Conservation (phyloP, 2,888 invertebrate species). For the Lamproptera curius region DNA sequence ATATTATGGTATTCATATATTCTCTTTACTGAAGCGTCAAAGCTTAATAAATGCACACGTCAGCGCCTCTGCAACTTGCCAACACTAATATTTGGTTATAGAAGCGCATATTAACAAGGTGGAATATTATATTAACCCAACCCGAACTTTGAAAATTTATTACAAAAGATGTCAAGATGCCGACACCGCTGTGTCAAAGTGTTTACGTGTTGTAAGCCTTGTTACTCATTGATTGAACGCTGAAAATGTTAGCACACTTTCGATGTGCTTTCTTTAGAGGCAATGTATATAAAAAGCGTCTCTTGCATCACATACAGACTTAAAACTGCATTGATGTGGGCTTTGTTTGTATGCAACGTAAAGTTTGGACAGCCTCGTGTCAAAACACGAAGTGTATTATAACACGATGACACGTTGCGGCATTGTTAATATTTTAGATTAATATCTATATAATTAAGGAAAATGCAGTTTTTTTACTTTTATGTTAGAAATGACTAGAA, state of each 20-base stretch:
- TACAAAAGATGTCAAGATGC: conserved; percentile 41
- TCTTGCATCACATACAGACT: too few species aligned
- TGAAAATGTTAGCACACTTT: too few species aligned
- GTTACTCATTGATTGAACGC: too few species aligned
- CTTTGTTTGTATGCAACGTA: conserved; percentile 1
- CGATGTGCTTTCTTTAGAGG: background rate
- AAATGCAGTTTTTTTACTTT: too few species aligned
- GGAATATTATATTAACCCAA: conserved; percentile 61
- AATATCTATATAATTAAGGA: too few species aligned
- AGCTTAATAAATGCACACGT: conserved; percentile 41
- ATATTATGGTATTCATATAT: background rate
- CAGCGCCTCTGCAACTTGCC: conserved; percentile 40
- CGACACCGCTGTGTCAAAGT: background rate
- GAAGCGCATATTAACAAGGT: conserved; percentile 53
- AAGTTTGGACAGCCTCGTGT: conserved; percentile 54
- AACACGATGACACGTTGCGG: conserved; percentile 39
- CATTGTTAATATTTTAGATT: conserved; percentile 4
- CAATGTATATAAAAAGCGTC: conserved; percentile 1
- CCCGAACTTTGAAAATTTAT: too few species aligned
- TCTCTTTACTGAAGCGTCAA: conserved; percentile 24
- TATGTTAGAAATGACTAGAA: too few species aligned
- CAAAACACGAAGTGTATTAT: conserved; percentile 45
- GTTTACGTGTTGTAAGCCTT: too few species aligned
- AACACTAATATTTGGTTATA: conserved; percentile 61
- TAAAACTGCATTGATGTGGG: background rate